Evolutionary conservation across 2,797 vertebrate genomes (phyloP), one percentile per base, ranked within the genome.

Genomic region (Alfaro cultratus): DNA sequence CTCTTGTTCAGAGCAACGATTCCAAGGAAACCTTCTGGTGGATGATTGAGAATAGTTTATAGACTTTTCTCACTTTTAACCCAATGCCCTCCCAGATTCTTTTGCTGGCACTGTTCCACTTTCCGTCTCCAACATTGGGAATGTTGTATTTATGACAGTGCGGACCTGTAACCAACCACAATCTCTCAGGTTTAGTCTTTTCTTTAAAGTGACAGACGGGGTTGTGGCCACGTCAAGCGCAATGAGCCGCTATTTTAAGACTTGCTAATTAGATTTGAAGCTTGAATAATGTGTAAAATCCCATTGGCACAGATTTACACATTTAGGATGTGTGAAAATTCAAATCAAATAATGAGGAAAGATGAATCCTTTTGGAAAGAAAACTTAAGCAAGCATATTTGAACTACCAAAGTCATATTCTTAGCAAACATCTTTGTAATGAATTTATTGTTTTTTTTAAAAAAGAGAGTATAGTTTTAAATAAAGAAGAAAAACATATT

Each of bases 261-360:
- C 41, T n/a, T 77, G 76, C 31, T 74, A 78, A 89, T 86, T 80
- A 79, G 79, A 84, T 72, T 11, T 41, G 74, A 47, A 31, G 64
- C 62, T 62, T 29, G 29, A 55, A 64, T 71, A 77, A 77, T 13
- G 71, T 79, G 80, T 74, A 62, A 84, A 39, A 74, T 83, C 36
- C 23, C 45, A 49, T 36, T 47, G 62, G 79, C 57, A 71, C 75
- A 47, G 49, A 62, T 84, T 90, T 75, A 73, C 75, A 85, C 73
- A 41, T 79, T 80, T 13, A 39, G 79, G 74, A 75, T 36, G n/a
- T 72, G 73, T 68, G 74, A 81, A 81, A 80, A 67, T 55, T 81
- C 2, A 8, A 83, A 76, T 74, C 1, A 60, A 68, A 74, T 31
- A 60, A 36, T 41, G 70, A 36, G 55, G 70, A 60, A 43, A 74